These are phyloP conservation scores for Metellina segmentata DNA, from an alignment of 2,888 invertebrate genomes.

Conservation along the genomic window DNA sequence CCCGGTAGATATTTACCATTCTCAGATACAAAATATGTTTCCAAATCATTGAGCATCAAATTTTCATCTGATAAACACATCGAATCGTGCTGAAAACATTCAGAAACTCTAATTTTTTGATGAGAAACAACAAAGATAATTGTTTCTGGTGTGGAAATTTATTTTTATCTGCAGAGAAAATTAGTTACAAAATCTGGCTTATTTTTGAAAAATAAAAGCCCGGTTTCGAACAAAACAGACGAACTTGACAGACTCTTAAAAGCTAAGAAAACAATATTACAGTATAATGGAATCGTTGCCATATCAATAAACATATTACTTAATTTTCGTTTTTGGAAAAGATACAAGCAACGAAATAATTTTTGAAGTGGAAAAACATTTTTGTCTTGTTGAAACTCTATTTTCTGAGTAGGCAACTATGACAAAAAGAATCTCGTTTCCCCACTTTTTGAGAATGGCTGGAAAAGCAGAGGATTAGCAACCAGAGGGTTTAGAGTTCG, in stretches of 20 bases:
- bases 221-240: slow-evolving; percentile 3
- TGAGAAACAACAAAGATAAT: neutral
- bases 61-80: slow-evolving; percentile 1
- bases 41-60: neutral
- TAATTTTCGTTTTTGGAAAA: neutral
- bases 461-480: no score
- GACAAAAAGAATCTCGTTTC: no score
- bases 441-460: no score
- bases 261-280: slow-evolving; percentile 72
- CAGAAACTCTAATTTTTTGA: neutral
- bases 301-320: slow-evolving; percentile 3
- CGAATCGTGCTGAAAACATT: neutral
- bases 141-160: neutral
- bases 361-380: no score
- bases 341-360: no score
- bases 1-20: slow-evolving; percentile 9
- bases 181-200: neutral
- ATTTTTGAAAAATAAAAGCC: slow-evolving; percentile 1
- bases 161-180: neutral
- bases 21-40: slow-evolving; percentile 16
- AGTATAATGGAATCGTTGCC: slow-evolving; percentile 36
- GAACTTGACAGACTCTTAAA: slow-evolving; percentile 29
- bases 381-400: no score
- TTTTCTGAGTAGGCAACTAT: no score
- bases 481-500: no score